Conservation (phyloP, 1,140 invertebrate genomes). For the Drosophila arizonae region DNA sequence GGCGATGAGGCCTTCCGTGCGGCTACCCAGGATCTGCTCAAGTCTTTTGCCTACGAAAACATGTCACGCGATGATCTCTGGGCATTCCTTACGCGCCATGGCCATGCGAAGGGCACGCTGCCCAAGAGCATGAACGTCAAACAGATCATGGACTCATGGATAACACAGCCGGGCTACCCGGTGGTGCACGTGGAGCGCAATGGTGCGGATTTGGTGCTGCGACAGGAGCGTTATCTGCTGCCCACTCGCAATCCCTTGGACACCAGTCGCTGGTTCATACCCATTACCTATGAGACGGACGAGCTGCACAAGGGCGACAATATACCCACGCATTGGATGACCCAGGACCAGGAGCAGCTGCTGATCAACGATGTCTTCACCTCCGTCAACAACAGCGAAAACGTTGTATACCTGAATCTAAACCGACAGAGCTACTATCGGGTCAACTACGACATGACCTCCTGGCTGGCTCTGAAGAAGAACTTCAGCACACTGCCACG, state of each 20-base stretch:
- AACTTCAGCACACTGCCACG: conserved; percentile 84
- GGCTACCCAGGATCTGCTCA: conserved; percentile 86
- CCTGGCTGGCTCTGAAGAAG: conserved; percentile 87
- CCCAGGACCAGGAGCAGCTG: conserved; percentile 59
- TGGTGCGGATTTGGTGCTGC: conserved; percentile 57
- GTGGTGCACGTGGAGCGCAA: conserved; percentile 86
- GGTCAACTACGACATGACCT: conserved; percentile 89
- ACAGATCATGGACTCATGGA: conserved; percentile 92
- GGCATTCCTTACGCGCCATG: conserved; percentile 85
- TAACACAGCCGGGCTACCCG: conserved; percentile 91
- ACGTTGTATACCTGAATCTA: conserved; percentile 73
- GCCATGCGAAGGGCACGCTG: conserved; percentile 83
- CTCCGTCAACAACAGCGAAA: conserved; percentile 45
- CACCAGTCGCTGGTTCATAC: conserved; percentile 84
- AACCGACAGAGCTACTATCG: conserved; percentile 86
- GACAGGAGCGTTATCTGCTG: conserved; percentile 73
- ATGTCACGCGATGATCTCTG: conserved; percentile 90
- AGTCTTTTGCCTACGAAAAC: conserved; percentile 85
- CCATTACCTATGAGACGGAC: conserved; percentile 84
- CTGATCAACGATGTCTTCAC: conserved; percentile 60
- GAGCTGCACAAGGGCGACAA: conserved; percentile 60
- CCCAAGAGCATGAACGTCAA: conserved; percentile 85
- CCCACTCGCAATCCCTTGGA: conserved; percentile 54
- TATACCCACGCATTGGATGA: conserved; percentile 75
- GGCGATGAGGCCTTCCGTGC: conserved; percentile 87